Evolutionary conservation across 2,888 invertebrate species (phyloP).

Genomic region (Phymatocera aterrima): DNA sequence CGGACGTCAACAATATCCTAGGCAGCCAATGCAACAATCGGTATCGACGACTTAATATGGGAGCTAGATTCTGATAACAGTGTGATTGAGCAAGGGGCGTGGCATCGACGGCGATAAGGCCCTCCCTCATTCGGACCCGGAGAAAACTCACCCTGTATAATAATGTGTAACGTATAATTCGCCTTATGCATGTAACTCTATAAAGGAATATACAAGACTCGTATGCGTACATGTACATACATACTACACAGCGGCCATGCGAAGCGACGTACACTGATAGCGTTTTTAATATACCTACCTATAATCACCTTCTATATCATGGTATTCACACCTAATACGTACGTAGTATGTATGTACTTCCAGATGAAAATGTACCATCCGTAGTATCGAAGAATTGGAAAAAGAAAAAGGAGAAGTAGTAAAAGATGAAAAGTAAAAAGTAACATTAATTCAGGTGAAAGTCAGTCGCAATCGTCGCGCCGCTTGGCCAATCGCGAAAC

Average conservation of each 20-base stretch:
- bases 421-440: background rate
- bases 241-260: background rate
- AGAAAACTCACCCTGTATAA: no score
- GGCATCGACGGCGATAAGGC: no score
- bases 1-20: no score
- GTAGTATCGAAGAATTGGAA: background rate
- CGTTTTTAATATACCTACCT: background rate
- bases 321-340: no score
- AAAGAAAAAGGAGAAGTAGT: background rate
- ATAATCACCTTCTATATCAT: no score
- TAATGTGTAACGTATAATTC: no score
- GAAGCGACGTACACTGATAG: background rate
- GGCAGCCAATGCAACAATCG: no score
- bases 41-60: no score
- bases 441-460: slow-evolving; percentile 10
- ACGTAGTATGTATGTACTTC: background rate
- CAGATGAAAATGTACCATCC: slow-evolving; percentile 5
- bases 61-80: no score
- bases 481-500: slow-evolving; percentile 34
- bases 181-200: no score
- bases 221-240: background rate
- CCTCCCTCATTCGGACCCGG: no score
- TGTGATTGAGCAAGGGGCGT: no score
- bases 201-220: background rate
- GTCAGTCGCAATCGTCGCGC: slow-evolving; percentile 22